Evolutionary conservation across 2,113 vertebrate genomes (phyloP).

Genomic region (Takifugu flavidus): DNA sequence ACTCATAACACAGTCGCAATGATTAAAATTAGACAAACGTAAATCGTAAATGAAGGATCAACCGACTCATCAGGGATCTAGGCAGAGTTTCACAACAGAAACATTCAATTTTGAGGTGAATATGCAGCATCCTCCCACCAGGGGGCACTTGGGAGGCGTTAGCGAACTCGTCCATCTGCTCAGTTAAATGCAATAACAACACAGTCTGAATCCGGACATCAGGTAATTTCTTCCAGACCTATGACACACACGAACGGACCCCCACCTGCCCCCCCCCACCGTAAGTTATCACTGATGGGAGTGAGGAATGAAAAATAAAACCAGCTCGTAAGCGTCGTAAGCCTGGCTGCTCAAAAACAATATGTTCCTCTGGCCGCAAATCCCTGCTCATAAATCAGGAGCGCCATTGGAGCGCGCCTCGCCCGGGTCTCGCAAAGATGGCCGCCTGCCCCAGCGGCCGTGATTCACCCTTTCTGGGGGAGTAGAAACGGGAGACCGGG

Average conservation of each 20-base stretch:
- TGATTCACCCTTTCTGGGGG: slow-evolving; percentile 49
- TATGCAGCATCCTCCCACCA: too few relatives aligned
- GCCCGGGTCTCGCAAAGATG: slow-evolving; percentile 22
- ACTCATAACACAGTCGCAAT: too few relatives aligned
- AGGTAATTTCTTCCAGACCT: neutral
- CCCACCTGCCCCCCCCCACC: slow-evolving; percentile 20
- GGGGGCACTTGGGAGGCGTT: too few relatives aligned
- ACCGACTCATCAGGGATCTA: too few relatives aligned
- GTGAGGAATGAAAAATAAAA: slow-evolving; percentile 43
- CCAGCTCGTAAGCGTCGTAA: slow-evolving; percentile 36
- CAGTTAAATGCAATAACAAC: too few relatives aligned
- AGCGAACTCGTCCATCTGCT: too few relatives aligned
- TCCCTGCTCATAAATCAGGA: slow-evolving; percentile 51
- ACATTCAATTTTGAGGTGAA: too few relatives aligned
- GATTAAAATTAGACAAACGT: too few relatives aligned
- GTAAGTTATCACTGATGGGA: slow-evolving; percentile 28
- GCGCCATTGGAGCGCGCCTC: slow-evolving; percentile 24
- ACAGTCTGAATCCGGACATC: neutral
- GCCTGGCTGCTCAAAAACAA: slow-evolving; percentile 75
- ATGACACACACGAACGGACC: neutral
- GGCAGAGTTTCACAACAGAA: too few relatives aligned
- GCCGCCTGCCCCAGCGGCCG: slow-evolving; percentile 7
- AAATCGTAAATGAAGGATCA: too few relatives aligned
- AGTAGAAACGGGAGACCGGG: slow-evolving; percentile 24
- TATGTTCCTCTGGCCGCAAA: slow-evolving; percentile 51